These are phyloP conservation scores for Hyles vespertilio DNA, from an alignment of 1,140 invertebrate species.

Conservation along the genomic window DNA sequence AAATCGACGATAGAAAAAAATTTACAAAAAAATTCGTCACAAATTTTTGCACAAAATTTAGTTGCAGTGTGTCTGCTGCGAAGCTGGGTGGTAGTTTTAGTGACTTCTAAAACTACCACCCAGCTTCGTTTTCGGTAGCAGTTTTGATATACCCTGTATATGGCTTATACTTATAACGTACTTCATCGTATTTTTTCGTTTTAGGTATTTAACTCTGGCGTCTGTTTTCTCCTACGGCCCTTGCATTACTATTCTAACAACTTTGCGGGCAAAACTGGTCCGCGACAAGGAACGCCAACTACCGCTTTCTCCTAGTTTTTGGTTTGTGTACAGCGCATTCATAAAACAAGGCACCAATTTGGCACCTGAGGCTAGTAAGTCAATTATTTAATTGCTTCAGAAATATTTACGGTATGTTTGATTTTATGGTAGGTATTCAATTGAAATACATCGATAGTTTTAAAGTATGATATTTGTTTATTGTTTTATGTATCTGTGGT, in stretches of 20 bases:
- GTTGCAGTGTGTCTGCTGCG: too few relatives aligned
- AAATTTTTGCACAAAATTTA: too few relatives aligned
- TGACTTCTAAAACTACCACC: too few relatives aligned
- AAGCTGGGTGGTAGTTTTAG: too few relatives aligned
- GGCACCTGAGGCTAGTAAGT: constrained; percentile 85
- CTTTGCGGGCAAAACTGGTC: constrained; percentile 77
- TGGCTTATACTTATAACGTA: too few relatives aligned
- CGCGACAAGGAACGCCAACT: constrained; percentile 76
- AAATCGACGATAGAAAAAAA: too few relatives aligned
- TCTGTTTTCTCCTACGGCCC: constrained; percentile 85
- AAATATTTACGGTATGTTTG: not conserved
- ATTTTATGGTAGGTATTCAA: not conserved
- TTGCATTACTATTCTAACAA: constrained; percentile 84
- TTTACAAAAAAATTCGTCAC: too few relatives aligned
- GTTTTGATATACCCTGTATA: too few relatives aligned
- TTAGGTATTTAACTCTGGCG: constrained; percentile 79
- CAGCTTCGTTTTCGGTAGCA: too few relatives aligned
- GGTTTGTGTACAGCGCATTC: constrained; percentile 93
- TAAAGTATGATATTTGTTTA: too few relatives aligned
- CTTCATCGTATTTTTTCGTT: constrained; percentile 1
- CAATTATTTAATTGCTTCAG: not conserved
- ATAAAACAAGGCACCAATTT: constrained; percentile 90
- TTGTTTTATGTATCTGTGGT: too few relatives aligned
- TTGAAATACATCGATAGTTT: too few relatives aligned
- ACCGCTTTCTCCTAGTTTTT: constrained; percentile 82